Percentiles rank a stretch among this genome's conserved stretches.
Conservation (phyloP, 2,113 vertebrate species). For the Hydropotes inermis region DNA sequence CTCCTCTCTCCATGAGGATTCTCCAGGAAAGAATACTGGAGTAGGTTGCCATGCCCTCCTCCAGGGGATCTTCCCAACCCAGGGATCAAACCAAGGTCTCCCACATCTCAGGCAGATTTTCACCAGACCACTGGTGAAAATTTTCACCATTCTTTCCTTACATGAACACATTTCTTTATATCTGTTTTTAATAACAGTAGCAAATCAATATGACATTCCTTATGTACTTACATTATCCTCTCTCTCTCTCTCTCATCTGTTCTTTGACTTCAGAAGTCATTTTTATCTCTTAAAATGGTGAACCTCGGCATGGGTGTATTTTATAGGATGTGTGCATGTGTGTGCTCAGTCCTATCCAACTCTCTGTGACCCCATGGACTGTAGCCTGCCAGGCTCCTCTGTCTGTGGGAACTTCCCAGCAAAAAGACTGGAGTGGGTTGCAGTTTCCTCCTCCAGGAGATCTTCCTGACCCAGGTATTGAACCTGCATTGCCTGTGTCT, state of each 20-base stretch:
- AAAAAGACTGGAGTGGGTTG: neutral
- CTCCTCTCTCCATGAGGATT: neutral
- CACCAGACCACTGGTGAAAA: neutral
- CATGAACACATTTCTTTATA: neutral
- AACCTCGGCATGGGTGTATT: rapidly evolving
- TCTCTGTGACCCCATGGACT: neutral
- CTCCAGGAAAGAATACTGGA: neutral
- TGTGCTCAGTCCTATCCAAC: neutral
- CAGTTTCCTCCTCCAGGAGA: neutral
- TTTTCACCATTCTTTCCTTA: neutral
- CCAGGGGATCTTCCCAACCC: neutral
- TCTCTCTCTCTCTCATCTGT: neutral
- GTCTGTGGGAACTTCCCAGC: neutral
- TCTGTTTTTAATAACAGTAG: neutral
- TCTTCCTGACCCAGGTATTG: neutral
- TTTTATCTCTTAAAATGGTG: neutral
- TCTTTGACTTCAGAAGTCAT: neutral
- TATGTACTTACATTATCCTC: neutral
- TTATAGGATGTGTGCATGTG: neutral
- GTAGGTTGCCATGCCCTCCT: neutral
- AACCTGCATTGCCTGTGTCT: neutral
- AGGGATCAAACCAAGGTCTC: rapidly evolving
- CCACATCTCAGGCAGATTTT: neutral
- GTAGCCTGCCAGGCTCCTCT: neutral
- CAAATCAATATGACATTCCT: neutral